Conservation (phyloP, 1,140 invertebrate genomes). For the Danaus plexippus region DNA sequence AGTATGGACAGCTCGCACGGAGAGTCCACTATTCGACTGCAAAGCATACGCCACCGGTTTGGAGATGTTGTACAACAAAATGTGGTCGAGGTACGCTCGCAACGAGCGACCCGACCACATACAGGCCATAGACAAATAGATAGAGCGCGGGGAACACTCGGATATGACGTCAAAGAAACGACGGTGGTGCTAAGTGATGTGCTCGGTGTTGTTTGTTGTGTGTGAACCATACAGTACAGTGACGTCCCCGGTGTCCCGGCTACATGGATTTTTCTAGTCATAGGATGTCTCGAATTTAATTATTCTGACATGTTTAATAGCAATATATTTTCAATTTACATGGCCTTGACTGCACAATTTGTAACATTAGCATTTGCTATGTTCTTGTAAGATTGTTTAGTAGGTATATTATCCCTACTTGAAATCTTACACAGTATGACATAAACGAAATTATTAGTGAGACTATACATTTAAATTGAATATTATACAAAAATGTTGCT, state of each 20-base stretch:
- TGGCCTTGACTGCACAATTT: slow-evolving; percentile 18
- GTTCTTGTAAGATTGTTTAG: slow-evolving; percentile 1
- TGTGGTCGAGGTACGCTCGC: slow-evolving; percentile 86
- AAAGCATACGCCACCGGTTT: slow-evolving; percentile 92
- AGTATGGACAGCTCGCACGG: slow-evolving; percentile 92
- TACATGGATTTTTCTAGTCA: slow-evolving; percentile 16
- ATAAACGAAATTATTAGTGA: too few relatives aligned
- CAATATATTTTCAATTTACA: slow-evolving; percentile 14
- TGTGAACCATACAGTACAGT: not conserved
- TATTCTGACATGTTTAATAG: slow-evolving; percentile 11
- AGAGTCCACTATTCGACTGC: slow-evolving; percentile 95
- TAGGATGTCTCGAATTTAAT: not conserved
- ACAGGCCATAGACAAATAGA: slow-evolving; percentile 72
- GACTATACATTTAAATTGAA: too few relatives aligned
- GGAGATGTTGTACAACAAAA: slow-evolving; percentile 88
- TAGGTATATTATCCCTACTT: too few relatives aligned
- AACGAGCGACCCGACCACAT: slow-evolving; percentile 89
- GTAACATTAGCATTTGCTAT: slow-evolving; percentile 14
- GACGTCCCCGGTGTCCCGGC: slow-evolving; percentile 4
- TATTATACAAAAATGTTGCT: too few relatives aligned
- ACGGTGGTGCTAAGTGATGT: slow-evolving; percentile 33
- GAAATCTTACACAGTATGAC: too few relatives aligned
- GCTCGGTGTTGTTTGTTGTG: too few relatives aligned
- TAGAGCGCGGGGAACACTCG: not conserved
- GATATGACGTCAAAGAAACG: slow-evolving; percentile 25